Percentiles rank a stretch among this genome's conserved stretches.
These are phyloP conservation scores for Encarsia formosa DNA, from an alignment of 2,888 invertebrate genomes.

Conservation along the genomic window DNA sequence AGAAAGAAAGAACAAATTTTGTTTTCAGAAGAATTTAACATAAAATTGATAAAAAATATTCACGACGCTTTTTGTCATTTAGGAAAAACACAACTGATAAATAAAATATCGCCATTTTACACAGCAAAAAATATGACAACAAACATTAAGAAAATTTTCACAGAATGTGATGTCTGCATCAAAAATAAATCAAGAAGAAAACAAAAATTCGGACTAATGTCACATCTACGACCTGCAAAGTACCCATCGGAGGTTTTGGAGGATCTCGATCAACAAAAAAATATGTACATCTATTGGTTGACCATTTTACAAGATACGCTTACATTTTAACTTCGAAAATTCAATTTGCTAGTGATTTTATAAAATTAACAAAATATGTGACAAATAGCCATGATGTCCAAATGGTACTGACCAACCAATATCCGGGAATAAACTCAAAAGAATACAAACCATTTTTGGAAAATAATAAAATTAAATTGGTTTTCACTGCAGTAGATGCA, in stretches of 20 bases:
- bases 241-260: constrained; percentile 28
- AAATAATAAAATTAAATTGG: constrained; percentile 8
- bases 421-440: constrained; percentile 24
- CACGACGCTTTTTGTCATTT: constrained; percentile 25
- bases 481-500: constrained; percentile 23
- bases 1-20: constrained; percentile 25
- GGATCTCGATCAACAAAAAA: constrained; percentile 25
- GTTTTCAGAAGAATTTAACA: constrained; percentile 24
- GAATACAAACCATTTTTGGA: constrained; percentile 19
- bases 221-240: constrained; percentile 14
- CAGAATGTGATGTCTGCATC: constrained; percentile 19
- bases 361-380: constrained; percentile 15
- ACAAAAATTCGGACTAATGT: constrained; percentile 24
- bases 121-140: constrained; percentile 19
- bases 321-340: constrained; percentile 21
- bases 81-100: constrained; percentile 22
- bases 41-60: constrained; percentile 15
- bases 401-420: constrained; percentile 20
- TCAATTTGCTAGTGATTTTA: constrained; percentile 18
- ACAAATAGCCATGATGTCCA: constrained; percentile 3
- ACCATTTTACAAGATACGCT: constrained; percentile 23
- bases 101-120: constrained; percentile 20
- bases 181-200: constrained; percentile 25
- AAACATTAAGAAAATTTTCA: constrained; percentile 25
- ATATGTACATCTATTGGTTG: constrained; percentile 22